A percentile compares a stretch with the other conserved stretches of the same genome.
These are phyloP conservation scores for Enhydra lutris DNA, from an alignment of 2,113 vertebrate genomes.

Conservation along the genomic window DNA sequence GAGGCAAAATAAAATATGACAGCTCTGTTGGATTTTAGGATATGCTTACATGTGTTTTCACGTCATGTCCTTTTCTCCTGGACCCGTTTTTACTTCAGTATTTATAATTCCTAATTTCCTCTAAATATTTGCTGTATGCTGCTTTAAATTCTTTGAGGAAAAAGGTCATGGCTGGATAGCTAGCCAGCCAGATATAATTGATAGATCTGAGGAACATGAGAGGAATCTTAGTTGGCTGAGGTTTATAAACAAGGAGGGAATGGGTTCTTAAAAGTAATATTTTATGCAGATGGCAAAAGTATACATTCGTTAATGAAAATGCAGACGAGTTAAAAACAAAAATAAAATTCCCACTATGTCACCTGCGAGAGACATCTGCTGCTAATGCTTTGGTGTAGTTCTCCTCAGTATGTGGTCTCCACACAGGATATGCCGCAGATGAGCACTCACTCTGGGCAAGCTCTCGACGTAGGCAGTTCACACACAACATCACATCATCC, in stretches of 20 bases:
- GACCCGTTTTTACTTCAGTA: neutral
- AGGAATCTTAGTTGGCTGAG: neutral
- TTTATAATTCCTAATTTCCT: neutral
- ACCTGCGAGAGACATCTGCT: neutral
- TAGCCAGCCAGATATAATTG: neutral
- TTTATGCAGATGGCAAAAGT: constrained; percentile 44
- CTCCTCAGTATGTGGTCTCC: neutral
- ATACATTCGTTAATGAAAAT: constrained; percentile 46
- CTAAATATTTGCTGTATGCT: neutral
- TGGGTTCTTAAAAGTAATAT: constrained; percentile 51
- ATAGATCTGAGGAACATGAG: neutral
- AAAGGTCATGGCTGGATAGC: neutral
- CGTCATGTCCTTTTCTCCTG: neutral
- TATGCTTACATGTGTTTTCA: neutral
- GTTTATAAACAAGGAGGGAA: constrained; percentile 44
- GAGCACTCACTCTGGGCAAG: too few relatives aligned
- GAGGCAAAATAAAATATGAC: neutral
- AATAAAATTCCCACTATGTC: neutral
- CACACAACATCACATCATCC: neutral
- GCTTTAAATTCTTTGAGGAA: constrained; percentile 12
- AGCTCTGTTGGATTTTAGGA: neutral
- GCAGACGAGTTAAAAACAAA: neutral
- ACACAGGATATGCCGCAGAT: neutral
- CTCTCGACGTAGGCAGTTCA: neutral
- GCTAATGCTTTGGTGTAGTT: neutral